phyloP scores from a whole-genome alignment of 2,113 vertebrate species.

The Tricholaema leucomelas region DNA sequence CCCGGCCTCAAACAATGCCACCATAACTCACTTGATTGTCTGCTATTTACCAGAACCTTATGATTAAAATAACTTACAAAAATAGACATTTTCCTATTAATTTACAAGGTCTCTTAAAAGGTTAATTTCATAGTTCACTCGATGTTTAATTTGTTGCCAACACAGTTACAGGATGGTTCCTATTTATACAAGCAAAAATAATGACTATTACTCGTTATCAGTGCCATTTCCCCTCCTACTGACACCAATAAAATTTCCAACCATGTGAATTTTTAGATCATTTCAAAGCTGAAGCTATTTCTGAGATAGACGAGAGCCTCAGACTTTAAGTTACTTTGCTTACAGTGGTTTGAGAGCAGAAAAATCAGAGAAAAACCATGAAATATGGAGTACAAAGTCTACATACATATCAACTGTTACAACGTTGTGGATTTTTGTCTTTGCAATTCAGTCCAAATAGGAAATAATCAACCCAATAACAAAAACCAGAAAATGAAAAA shows the following conservation, averaged over 20 bases:
- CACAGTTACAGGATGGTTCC: background rate
- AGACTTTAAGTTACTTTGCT: conserved; percentile 72
- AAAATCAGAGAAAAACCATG: conserved; percentile 61
- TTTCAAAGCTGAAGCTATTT: background rate
- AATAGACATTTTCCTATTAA: background rate
- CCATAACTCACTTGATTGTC: background rate
- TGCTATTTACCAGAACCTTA: background rate
- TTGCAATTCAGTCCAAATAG: conserved; percentile 39
- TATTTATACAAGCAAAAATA: background rate
- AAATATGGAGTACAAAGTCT: conserved; percentile 70
- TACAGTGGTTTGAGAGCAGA: conserved; percentile 82
- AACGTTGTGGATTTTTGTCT: conserved; percentile 58
- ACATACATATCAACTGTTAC: conserved; percentile 74
- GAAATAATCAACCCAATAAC: conserved; percentile 52
- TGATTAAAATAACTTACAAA: background rate
- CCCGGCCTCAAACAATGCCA: background rate
- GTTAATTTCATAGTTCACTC: background rate
- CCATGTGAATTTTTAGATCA: background rate
- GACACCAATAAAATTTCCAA: background rate
- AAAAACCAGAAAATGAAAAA: conserved; percentile 58
- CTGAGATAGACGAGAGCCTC: background rate
- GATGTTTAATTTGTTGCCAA: background rate
- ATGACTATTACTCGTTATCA: background rate
- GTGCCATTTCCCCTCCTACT: background rate
- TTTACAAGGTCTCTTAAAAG: background rate